A percentile compares a stretch with the other conserved stretches of the same genome.
These are phyloP conservation scores for Mesochorus sp. DNA, from an alignment of 2,888 invertebrate species.

Conservation along the genomic window DNA sequence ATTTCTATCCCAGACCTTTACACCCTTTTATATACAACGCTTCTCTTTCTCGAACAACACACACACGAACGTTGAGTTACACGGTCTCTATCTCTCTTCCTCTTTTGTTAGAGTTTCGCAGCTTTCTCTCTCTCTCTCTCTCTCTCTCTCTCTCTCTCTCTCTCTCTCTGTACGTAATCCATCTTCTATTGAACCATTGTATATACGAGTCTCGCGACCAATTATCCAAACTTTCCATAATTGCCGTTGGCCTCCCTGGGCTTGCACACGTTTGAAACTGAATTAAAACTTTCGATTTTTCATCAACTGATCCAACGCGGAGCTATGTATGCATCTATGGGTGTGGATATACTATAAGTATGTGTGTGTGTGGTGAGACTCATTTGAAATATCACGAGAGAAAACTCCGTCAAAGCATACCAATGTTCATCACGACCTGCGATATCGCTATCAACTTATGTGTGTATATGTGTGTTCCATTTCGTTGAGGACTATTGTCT, in stretches of 20 bases:
- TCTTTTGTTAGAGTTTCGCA: background rate
- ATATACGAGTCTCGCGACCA: constrained; percentile 65
- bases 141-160: background rate
- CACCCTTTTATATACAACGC: background rate
- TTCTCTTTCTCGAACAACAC: background rate
- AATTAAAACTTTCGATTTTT: constrained; percentile 79
- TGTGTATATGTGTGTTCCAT: constrained; percentile 18
- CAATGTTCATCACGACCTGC: constrained; percentile 30
- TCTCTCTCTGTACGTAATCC: background rate
- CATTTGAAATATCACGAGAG: constrained; percentile 1
- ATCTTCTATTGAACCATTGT: constrained; percentile 37
- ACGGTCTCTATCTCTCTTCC: background rate
- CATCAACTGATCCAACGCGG: constrained; percentile 50
- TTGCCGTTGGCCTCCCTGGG: constrained; percentile 68
- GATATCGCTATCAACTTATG: constrained; percentile 37
- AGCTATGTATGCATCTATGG: background rate
- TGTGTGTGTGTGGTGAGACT: constrained; percentile 6
- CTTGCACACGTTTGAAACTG: constrained; percentile 72
- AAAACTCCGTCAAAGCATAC: constrained; percentile 25
- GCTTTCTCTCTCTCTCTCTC: background rate
- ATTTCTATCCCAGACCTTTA: constrained; percentile 48
- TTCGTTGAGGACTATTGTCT: constrained; percentile 30
- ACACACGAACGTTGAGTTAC: constrained; percentile 16
- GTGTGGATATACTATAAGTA: background rate
- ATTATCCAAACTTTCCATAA: constrained; percentile 77